phyloP scores from a whole-genome alignment of 2,888 invertebrate species.

The Tillus elongatus region DNA sequence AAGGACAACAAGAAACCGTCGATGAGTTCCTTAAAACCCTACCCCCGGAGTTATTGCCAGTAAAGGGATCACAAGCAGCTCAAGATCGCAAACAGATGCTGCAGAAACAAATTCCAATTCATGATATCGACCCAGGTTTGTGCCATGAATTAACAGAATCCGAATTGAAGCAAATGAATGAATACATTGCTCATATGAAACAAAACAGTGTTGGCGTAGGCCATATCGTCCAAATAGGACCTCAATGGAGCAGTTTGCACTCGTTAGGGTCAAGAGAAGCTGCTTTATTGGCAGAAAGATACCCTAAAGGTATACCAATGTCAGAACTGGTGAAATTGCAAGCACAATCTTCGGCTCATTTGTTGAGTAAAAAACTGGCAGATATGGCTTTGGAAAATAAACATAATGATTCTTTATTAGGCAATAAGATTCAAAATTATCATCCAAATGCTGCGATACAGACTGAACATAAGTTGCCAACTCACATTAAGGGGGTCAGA shows the following conservation, averaged over 20 bases:
- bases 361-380: not conserved
- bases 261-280: constrained; percentile 22
- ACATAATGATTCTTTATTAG: too few species aligned
- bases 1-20: constrained; percentile 38
- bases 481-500: too few species aligned
- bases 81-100: constrained; percentile 68
- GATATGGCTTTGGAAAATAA: not conserved
- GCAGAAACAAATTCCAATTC: constrained; percentile 75
- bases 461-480: too few species aligned
- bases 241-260: constrained; percentile 17
- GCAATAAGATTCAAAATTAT: too few species aligned
- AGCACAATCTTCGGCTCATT: constrained; percentile 3
- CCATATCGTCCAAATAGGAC: constrained; percentile 31
- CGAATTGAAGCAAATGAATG: constrained; percentile 38
- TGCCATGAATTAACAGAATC: constrained; percentile 47
- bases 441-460: too few species aligned
- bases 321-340: constrained; percentile 33
- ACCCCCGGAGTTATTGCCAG: constrained; percentile 65
- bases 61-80: constrained; percentile 73
- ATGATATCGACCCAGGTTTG: constrained; percentile 63
- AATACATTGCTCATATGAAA: constrained; percentile 39
- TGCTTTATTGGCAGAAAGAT: constrained; percentile 28
- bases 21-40: constrained; percentile 44
- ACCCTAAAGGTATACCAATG: constrained; percentile 28
- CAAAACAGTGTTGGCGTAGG: constrained; percentile 39